These are phyloP conservation scores for Campylomormyrus tamandua DNA, from an alignment of 2,113 vertebrate genomes.

Conservation along the genomic window DNA sequence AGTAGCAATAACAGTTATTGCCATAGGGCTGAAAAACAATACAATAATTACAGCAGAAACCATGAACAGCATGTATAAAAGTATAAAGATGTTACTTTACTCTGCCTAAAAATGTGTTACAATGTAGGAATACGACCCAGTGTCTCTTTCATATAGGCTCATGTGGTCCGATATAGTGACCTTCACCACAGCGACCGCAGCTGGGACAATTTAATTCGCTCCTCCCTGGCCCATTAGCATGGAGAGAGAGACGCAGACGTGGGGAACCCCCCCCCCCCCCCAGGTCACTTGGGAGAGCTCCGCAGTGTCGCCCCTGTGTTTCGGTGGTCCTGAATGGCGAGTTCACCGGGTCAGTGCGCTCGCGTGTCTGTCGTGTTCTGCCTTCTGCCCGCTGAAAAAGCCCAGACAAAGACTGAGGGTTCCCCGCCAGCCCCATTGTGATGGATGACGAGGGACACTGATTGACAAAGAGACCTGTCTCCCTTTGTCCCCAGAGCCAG, in stretches of 20 bases:
- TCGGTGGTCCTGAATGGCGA: neutral
- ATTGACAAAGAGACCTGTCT: conserved; percentile 8
- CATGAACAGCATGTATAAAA: neutral
- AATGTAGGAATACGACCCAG: neutral
- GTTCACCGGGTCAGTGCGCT: conserved; percentile 1
- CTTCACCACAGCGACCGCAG: neutral
- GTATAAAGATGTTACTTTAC: neutral
- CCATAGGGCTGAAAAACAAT: neutral
- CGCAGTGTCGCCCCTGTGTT: no score
- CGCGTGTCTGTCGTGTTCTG: neutral
- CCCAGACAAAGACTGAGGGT: neutral
- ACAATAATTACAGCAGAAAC: neutral
- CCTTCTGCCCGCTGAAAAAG: neutral
- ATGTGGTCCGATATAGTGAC: neutral
- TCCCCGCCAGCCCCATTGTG: neutral
- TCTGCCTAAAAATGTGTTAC: neutral
- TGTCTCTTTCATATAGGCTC: neutral
- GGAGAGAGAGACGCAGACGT: neutral
- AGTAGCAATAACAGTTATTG: neutral
- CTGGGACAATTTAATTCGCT: neutral
- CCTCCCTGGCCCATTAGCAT: neutral
- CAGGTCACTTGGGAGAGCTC: neutral
- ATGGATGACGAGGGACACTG: conserved; percentile 5
- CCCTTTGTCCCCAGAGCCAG: neutral
- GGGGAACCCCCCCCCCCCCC: neutral